phyloP scores from a whole-genome alignment of 1,140 invertebrate genomes.

The Drosophila sp. region DNA sequence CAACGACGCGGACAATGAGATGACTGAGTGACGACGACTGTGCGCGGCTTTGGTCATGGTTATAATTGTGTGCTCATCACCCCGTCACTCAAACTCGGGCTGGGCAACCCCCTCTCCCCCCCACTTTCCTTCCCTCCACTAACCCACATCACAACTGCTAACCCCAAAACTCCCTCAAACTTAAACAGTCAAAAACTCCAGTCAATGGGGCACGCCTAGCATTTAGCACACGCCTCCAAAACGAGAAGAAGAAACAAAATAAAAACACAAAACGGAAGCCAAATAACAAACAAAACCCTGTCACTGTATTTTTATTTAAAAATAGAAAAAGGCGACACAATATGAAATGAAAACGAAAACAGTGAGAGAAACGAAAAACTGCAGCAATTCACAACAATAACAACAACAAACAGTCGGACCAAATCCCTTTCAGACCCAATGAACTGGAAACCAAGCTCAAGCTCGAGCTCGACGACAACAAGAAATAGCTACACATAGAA shows the following conservation, averaged over 20 bases:
- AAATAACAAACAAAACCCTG: constrained; percentile 33
- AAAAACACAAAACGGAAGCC: constrained; percentile 42
- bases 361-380: background rate
- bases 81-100: background rate
- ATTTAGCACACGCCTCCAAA: constrained; percentile 51
- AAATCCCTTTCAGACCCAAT: constrained; percentile 41
- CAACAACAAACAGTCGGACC: constrained; percentile 17
- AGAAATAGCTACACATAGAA: constrained; percentile 27
- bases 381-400: background rate
- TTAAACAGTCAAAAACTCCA: constrained; percentile 8
- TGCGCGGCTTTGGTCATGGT: constrained; percentile 62
- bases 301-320: constrained; percentile 43
- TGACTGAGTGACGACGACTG: constrained; percentile 38
- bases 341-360: background rate
- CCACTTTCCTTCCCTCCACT: background rate
- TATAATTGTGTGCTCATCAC: constrained; percentile 64
- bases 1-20: background rate
- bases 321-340: background rate
- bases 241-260: no score
- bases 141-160: background rate
- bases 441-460: constrained; percentile 63
- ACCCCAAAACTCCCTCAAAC: background rate
- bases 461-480: constrained; percentile 21
- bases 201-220: constrained; percentile 46
- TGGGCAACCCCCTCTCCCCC: background rate